A percentile compares a stretch with the other conserved stretches of the same genome.
phyloP scores from a whole-genome alignment of 2,113 vertebrate species.

The Ageneiosus marmoratus region DNA sequence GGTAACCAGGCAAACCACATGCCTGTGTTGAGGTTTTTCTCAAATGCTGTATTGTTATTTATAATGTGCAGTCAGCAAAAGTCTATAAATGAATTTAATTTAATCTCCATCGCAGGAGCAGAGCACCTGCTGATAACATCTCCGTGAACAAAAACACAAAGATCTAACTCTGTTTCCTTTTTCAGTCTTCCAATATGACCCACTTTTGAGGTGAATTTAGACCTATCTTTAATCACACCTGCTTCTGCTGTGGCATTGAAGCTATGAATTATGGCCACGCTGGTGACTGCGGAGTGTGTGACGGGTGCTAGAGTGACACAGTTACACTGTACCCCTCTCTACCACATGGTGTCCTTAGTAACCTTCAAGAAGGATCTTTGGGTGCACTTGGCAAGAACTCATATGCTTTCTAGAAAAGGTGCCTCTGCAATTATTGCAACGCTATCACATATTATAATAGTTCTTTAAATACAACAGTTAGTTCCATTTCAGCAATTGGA shows the following conservation, averaged over 20 bases:
- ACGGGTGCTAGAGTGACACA: not conserved
- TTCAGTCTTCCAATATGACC: conserved; percentile 17
- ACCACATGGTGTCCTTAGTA: conserved; percentile 40
- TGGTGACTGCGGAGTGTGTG: not conserved
- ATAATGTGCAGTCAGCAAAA: conserved; percentile 33
- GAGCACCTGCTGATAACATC: conserved; percentile 29
- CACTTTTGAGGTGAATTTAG: conserved; percentile 2
- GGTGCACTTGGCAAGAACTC: not conserved
- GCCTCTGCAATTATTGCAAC: not conserved
- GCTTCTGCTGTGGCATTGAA: not conserved
- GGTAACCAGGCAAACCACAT: conserved; percentile 22
- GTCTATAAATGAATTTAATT: conserved; percentile 3
- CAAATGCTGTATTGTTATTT: conserved; percentile 37
- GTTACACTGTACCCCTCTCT: conserved; percentile 11
- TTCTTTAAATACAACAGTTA: not conserved
- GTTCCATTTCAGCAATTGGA: not conserved
- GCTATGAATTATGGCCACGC: not conserved
- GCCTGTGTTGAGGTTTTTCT: conserved; percentile 33
- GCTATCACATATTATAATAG: not conserved
- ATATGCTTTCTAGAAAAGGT: conserved; percentile 7
- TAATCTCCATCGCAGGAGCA: conserved; percentile 3
- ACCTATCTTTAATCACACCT: conserved; percentile 38
- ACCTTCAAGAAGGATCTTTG: conserved; percentile 29
- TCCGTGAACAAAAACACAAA: conserved; percentile 19
- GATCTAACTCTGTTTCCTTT: conserved; percentile 7